These are phyloP conservation scores for Sminthurides aquaticus DNA, from an alignment of 2,888 invertebrate species.

Conservation along the genomic window DNA sequence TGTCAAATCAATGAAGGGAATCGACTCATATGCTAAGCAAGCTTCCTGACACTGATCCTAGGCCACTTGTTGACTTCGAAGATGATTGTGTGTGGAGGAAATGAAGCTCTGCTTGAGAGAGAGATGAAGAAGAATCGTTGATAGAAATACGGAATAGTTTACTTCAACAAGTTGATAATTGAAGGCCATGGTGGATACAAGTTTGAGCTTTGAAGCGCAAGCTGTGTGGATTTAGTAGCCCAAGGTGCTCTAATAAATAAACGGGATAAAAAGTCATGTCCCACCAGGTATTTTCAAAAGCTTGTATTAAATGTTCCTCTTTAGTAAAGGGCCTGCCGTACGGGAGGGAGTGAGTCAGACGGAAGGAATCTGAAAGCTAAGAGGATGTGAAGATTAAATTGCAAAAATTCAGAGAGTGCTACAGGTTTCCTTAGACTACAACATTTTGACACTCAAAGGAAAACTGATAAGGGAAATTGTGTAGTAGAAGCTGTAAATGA, in stretches of 20 bases:
- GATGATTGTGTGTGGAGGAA: background rate
- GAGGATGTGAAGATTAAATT: too few species aligned
- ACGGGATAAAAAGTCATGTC: background rate
- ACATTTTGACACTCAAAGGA: too few species aligned
- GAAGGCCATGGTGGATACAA: too few species aligned
- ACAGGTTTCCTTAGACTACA: too few species aligned
- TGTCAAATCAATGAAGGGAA: background rate
- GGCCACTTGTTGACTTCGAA: background rate
- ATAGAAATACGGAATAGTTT: background rate
- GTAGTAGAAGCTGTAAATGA: too few species aligned
- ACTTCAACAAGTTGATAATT: background rate
- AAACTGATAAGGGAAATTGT: too few species aligned
- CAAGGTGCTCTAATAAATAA: constrained; percentile 3
- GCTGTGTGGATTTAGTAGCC: constrained; percentile 1
- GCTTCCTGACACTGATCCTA: background rate
- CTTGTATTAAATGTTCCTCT: background rate
- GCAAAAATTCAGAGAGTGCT: too few species aligned
- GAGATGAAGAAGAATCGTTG: background rate
- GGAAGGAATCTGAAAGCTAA: background rate
- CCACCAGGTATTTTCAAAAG: background rate
- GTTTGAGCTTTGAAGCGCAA: too few species aligned
- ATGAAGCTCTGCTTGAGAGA: background rate
- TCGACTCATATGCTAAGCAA: background rate
- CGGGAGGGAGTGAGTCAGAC: background rate
- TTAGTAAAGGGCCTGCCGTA: too few species aligned